A percentile compares a stretch with the other conserved stretches of the same genome.
These are phyloP conservation scores for Lynx canadensis DNA, from an alignment of 2,113 vertebrate genomes.

Conservation along the genomic window DNA sequence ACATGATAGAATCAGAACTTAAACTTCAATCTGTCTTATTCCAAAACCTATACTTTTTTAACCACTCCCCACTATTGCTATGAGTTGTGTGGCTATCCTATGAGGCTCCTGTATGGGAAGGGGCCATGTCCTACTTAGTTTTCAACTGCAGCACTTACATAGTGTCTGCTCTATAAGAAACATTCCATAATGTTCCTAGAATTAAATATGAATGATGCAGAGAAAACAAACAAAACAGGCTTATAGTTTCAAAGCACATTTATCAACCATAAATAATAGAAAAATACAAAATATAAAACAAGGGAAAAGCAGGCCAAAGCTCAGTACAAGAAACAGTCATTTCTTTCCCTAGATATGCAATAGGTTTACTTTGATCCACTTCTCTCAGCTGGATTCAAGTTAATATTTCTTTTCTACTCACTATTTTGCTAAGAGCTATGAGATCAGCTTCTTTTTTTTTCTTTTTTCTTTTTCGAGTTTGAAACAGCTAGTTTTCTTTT, in stretches of 20 bases:
- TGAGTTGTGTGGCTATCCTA: background rate
- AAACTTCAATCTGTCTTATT: background rate
- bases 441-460: background rate
- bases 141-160: background rate
- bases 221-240: slow-evolving; percentile 43
- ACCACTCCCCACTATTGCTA: background rate
- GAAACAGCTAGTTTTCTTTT: background rate
- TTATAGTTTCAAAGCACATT: slow-evolving; percentile 46
- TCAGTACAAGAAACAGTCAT: background rate
- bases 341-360: slow-evolving; percentile 34
- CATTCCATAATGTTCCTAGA: background rate
- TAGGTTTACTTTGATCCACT: slow-evolving; percentile 53
- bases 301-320: slow-evolving; percentile 41
- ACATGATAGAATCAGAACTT: background rate
- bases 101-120: background rate
- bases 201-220: slow-evolving; percentile 56
- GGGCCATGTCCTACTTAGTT: background rate
- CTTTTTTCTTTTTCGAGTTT: background rate
- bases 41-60: background rate
- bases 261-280: slow-evolving; percentile 64
- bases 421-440: slow-evolving; percentile 59
- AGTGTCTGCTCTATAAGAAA: background rate
- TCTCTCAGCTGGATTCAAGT: slow-evolving; percentile 54
- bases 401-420: slow-evolving; percentile 60
- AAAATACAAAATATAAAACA: slow-evolving; percentile 55